Evolutionary conservation across 2,797 vertebrate species (phyloP).

Genomic region (Oryzias sinensis): DNA sequence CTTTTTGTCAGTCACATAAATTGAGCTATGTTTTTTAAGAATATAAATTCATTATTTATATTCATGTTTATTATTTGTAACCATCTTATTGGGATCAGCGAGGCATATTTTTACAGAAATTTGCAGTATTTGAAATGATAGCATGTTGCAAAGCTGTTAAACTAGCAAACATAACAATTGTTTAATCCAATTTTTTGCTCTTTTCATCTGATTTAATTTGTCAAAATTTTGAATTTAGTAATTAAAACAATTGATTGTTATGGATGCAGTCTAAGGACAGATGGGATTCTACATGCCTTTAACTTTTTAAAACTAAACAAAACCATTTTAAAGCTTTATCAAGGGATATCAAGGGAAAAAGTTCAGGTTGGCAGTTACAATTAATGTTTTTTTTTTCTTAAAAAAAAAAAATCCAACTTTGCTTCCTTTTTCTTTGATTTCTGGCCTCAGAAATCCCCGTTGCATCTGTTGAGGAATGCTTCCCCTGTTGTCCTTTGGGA

Average conservation of each 20-base stretch:
- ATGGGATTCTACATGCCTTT: too few species aligned
- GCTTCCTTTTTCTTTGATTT: conserved; percentile 9
- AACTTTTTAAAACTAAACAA: not conserved
- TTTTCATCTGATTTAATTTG: too few species aligned
- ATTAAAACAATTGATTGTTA: too few species aligned
- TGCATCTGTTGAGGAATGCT: conserved; percentile 53
- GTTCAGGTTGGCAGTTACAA: conserved; percentile 12
- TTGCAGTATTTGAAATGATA: not conserved
- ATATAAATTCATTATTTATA: not conserved
- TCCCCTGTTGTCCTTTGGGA: conserved; percentile 57
- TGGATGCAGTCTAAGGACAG: too few species aligned
- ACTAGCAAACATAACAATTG: too few species aligned
- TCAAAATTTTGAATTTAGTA: too few species aligned
- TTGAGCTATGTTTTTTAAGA: too few species aligned
- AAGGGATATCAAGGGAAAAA: conserved; percentile 11
- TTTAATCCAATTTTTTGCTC: too few species aligned
- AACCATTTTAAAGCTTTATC: conserved; percentile 5
- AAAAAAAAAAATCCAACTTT: conserved; percentile 1
- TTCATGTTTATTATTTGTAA: not conserved
- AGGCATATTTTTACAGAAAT: too few species aligned
- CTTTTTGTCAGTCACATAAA: too few species aligned
- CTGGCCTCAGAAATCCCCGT: conserved; percentile 49
- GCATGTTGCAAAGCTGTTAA: not conserved
- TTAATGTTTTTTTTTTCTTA: conserved; percentile 8
- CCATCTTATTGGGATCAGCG: too few species aligned